Evolutionary conservation across 2,113 vertebrate genomes (phyloP), one percentile per base, ranked within the genome.

Genomic region (Garra rufa): DNA sequence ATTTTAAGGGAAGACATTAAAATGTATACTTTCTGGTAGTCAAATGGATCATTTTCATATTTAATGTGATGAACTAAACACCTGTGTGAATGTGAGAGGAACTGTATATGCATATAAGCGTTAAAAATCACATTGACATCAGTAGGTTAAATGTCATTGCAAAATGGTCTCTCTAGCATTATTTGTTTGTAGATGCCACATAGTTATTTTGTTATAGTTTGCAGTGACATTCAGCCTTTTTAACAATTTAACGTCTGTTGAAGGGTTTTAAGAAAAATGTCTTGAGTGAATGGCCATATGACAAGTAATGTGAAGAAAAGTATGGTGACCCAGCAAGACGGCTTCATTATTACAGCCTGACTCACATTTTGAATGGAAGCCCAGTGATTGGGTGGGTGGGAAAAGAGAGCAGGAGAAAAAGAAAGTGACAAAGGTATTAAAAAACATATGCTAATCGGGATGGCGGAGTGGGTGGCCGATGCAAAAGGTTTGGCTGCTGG

Each of bases 401-500:
- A 24, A 38, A 52, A 61, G 19, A 55, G 43, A 41, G 3, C 76
- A 24, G 70, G 84, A 3, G 83, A 85, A 50, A 86, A 34, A 77
- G 24, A 67, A 21, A 41, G n/a, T 26, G 69, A 34, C 34, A 46
- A 74, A 74, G 46, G 76, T 78, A 90, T 2, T 77, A 77, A 55
- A 48, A 57, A 77, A 38, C 75, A 57, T 57, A 55, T 77, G 75
- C 75, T 57, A 77, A 77, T 77, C 30, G 4, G 7, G 11, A 59
- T 41, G 15, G 34, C 70, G 14, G 82, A 76, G 43, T 81, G 85
- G 6, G 82, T 86, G 73, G 75, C 74, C 85, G 87, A 90, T 88
- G 77, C 85, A 87, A 89, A 90, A 85, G 85, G 90, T 89, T 93
- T 89, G 92, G 87, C 90, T 71, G 79, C 50, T 87, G 82, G 88